Conservation (phyloP, 2,888 invertebrate species). For the Molorchus minor region DNA sequence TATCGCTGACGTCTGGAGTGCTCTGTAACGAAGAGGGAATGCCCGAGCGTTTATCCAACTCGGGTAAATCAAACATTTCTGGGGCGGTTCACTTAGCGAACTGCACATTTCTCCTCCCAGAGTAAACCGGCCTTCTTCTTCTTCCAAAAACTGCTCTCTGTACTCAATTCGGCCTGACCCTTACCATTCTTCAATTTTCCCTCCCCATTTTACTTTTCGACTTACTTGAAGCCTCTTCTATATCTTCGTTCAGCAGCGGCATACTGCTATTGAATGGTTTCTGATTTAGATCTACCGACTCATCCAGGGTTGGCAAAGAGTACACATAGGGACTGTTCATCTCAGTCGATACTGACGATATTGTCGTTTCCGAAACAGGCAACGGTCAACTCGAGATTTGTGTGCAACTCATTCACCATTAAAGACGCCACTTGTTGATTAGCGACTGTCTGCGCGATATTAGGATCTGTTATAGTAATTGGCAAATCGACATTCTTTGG, state of each 20-base stretch:
- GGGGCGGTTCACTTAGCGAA: conserved; percentile 63
- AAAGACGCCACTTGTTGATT: conserved; percentile 57
- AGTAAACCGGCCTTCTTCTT: conserved; percentile 56
- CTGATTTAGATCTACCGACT: conserved; percentile 56
- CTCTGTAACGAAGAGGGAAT: conserved; percentile 30
- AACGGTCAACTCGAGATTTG: conserved; percentile 73
- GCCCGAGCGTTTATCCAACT: conserved; percentile 24
- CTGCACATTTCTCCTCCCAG: conserved; percentile 60
- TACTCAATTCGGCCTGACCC: background rate
- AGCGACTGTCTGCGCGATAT: conserved; percentile 69
- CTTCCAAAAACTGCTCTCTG: conserved; percentile 37
- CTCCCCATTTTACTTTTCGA: background rate
- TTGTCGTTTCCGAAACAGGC: conserved; percentile 75
- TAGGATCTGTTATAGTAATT: conserved; percentile 80
- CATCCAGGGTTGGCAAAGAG: conserved; percentile 58
- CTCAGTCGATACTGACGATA: conserved; percentile 60
- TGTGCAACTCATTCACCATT: conserved; percentile 53
- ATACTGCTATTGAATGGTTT: conserved; percentile 64
- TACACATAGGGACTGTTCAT: conserved; percentile 59
- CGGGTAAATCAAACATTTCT: conserved; percentile 59
- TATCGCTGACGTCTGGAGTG: conserved; percentile 40
- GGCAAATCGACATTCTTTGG: conserved; percentile 78
- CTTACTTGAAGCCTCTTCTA: conserved; percentile 44
- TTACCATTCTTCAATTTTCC: no score
- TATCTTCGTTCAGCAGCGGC: conserved; percentile 70